Evolutionary conservation across 2,113 vertebrate genomes (phyloP).

Genomic region (Neolamprologus fasciatus): DNA sequence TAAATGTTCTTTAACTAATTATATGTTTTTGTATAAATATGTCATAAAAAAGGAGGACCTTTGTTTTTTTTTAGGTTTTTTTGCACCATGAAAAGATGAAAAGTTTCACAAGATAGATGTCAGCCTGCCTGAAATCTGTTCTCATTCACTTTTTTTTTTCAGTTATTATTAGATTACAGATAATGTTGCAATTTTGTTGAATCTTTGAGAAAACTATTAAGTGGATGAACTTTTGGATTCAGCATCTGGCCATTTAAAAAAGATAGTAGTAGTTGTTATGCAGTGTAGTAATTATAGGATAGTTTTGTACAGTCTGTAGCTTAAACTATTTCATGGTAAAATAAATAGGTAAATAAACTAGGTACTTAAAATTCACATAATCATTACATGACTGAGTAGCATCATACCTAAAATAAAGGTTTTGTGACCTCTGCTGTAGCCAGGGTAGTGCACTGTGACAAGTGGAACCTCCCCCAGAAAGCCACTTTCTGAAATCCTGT

Average conservation of each 20-base stretch:
- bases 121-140: not conserved
- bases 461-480: not conserved
- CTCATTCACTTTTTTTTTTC: not conserved
- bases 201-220: not conserved
- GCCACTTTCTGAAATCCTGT: not conserved
- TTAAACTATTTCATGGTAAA: not conserved
- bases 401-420: not conserved
- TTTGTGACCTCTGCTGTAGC: not conserved
- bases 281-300: not conserved
- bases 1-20: not conserved
- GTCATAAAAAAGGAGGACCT: not conserved
- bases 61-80: not conserved
- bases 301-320: not conserved
- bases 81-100: not conserved
- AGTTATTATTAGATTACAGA: not conserved
- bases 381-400: not conserved
- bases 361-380: not conserved
- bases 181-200: not conserved
- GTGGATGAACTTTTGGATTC: not conserved
- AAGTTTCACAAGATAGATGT: not conserved
- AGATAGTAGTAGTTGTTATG: not conserved
- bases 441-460: not conserved
- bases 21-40: not conserved
- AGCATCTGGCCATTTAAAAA: not conserved
- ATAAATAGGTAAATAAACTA: not conserved